Evolutionary conservation across 2,888 invertebrate species (phyloP).

Genomic region (Drosophila atripex): DNA sequence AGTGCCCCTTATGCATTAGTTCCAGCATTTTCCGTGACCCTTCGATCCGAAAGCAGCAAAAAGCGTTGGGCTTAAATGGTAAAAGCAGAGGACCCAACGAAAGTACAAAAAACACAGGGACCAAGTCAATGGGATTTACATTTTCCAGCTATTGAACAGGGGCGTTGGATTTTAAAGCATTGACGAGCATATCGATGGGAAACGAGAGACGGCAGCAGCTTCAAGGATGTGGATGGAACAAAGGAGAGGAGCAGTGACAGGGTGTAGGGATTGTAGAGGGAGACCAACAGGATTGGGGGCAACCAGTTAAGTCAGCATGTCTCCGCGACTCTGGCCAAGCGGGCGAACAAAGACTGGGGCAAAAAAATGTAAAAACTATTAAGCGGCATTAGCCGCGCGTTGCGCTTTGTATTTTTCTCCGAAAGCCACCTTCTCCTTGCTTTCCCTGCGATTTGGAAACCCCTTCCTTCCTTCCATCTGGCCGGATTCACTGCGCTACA

Average conservation of each 20-base stretch:
- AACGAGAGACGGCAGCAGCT: neutral
- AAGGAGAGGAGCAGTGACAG: neutral
- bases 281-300: constrained; percentile 34
- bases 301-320: constrained; percentile 76
- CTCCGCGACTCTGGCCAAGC: constrained; percentile 55
- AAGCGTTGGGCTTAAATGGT: constrained; percentile 18
- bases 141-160: constrained; percentile 76
- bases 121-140: constrained; percentile 73
- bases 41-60: constrained; percentile 17
- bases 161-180: constrained; percentile 55
- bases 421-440: constrained; percentile 1
- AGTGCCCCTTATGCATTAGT: constrained; percentile 66
- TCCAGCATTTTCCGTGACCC: constrained; percentile 19
- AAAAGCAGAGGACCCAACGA: constrained; percentile 19
- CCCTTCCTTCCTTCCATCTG: constrained; percentile 17
- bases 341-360: constrained; percentile 37
- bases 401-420: constrained; percentile 68
- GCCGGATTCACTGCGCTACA: constrained; percentile 45
- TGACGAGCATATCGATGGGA: constrained; percentile 12
- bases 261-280: neutral
- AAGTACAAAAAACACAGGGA: constrained; percentile 38
- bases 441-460: constrained; percentile 20
- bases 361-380: constrained; percentile 76
- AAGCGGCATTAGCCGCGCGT: constrained; percentile 75
- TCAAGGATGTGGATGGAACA: constrained; percentile 13